Evolutionary conservation across 2,888 invertebrate genomes (phyloP).

Genomic region (Drosophila algonquin): DNA sequence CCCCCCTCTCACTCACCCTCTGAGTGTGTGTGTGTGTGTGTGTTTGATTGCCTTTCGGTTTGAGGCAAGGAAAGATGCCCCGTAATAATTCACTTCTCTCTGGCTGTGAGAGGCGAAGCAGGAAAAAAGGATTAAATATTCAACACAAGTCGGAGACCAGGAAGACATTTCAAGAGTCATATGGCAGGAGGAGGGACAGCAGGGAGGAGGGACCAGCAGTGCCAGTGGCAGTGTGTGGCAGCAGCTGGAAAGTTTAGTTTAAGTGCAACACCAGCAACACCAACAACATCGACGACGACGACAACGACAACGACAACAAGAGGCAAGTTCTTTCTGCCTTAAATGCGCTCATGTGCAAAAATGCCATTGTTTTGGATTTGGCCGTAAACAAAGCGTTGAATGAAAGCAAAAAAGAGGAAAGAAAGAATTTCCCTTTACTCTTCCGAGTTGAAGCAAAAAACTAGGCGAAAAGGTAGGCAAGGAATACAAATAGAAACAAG

Average conservation of each 20-base stretch:
- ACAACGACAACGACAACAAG: conserved; percentile 20
- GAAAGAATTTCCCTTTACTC: conserved; percentile 38
- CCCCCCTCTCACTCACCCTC: not conserved
- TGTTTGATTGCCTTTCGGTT: conserved; percentile 20
- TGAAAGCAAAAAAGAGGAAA: conserved; percentile 44
- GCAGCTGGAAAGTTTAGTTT: conserved; percentile 48
- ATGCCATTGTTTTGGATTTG: conserved; percentile 73
- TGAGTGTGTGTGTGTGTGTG: not conserved
- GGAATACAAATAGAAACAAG: conserved; percentile 23
- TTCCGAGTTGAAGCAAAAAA: conserved; percentile 40
- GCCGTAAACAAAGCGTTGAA: conserved; percentile 66
- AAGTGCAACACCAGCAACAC: conserved; percentile 41
- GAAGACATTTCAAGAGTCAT: conserved; percentile 37
- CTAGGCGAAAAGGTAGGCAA: conserved; percentile 58
- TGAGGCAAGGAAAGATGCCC: conserved; percentile 44
- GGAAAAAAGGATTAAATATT: conserved; percentile 66
- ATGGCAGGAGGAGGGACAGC: conserved; percentile 6
- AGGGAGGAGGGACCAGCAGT: not conserved
- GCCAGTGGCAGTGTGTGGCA: conserved; percentile 1
- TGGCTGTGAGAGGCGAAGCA: conserved; percentile 22
- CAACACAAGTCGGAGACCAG: conserved; percentile 51
- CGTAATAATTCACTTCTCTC: conserved; percentile 66
- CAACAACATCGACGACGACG: conserved; percentile 26
- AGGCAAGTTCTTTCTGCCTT: conserved; percentile 22
- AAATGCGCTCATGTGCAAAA: conserved; percentile 73